Percentiles rank a stretch among this genome's conserved stretches.
These are phyloP conservation scores for Siniperca knerii DNA, from an alignment of 2,113 vertebrate species.

Conservation along the genomic window DNA sequence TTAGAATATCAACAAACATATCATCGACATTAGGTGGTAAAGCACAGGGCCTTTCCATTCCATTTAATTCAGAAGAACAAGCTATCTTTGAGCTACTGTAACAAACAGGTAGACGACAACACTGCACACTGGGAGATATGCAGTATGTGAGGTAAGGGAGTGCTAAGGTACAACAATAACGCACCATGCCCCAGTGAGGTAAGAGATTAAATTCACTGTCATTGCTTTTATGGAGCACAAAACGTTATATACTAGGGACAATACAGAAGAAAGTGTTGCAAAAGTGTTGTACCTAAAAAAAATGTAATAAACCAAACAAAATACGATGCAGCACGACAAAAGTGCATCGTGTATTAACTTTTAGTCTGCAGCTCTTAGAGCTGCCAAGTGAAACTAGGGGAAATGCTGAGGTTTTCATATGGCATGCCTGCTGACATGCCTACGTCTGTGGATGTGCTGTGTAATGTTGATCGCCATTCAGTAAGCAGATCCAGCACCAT, in stretches of 20 bases:
- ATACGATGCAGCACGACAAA: conserved; percentile 43
- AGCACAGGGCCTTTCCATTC: background rate
- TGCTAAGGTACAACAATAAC: conserved; percentile 44
- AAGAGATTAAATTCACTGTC: conserved; percentile 44
- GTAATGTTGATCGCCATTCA: conserved; percentile 45
- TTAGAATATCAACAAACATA: background rate
- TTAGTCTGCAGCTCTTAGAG: conserved; percentile 48
- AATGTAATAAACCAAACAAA: conserved; percentile 47
- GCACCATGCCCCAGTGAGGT: conserved; percentile 22
- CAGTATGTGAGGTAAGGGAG: conserved; percentile 39
- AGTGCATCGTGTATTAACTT: conserved; percentile 43
- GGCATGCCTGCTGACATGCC: conserved; percentile 33
- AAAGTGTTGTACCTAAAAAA: conserved; percentile 39
- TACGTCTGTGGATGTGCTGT: conserved; percentile 30
- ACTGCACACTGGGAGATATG: conserved; percentile 11
- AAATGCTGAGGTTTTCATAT: conserved; percentile 38
- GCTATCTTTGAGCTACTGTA: conserved; percentile 15
- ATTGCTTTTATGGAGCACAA: conserved; percentile 60
- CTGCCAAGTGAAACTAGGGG: conserved; percentile 36
- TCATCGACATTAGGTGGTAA: background rate
- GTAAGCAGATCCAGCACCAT: conserved; percentile 38
- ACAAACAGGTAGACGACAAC: conserved; percentile 24
- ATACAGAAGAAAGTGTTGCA: conserved; percentile 36
- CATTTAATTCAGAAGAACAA: conserved; percentile 11
- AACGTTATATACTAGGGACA: conserved; percentile 44